Evolutionary conservation across 2,113 vertebrate genomes (phyloP), one percentile per base, ranked within the genome.

Genomic region (Rissa tridactyla): DNA sequence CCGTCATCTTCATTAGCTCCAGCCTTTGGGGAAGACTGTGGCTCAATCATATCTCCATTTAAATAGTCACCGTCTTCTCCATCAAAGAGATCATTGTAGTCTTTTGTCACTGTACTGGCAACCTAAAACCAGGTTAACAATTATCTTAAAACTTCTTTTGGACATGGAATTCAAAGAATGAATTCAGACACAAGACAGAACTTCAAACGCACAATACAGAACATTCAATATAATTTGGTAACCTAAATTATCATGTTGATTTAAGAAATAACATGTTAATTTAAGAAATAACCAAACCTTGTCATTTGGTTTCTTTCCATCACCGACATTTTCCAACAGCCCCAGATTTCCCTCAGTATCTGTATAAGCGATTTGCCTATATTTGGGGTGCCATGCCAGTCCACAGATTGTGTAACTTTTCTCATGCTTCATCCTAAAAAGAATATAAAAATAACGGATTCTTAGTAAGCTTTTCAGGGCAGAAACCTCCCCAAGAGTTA

Each of bases 271-370:
- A 49, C 2, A 10, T 1, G 19, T 25, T 40, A 11, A 76, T 78
- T 78, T n/a, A 51, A 25, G 42, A 81, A 71, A 18, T 42, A 49
- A 49, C 21, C 47, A 49, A 49, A 49, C 98, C 98, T 98, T 97
- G 88, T 97, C 98, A 80, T 90, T 94, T 72, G 96, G 40, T 55
- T 82, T 97, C 69, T 97, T 98, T 23, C 7, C 78, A 40, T 93
- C 90, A 85, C 97, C 84, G 4, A 99, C 73, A 14, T 98, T 97
- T 46, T 99, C 99, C 94, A 99, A 86, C 32, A 99, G 96, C 3
- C 99, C 99, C 86, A 99, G 97, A 60, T 99, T 99, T 92, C 99
- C 99, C 98, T 99, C 98, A 0, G 96, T 98, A 94, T 99, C 99
- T 3, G 99, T 99, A 95, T 99, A 99, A 76, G 98, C 99, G 7